Evolutionary conservation across 2,797 vertebrate species (phyloP).

Genomic region (Peromyscus aztecus): DNA sequence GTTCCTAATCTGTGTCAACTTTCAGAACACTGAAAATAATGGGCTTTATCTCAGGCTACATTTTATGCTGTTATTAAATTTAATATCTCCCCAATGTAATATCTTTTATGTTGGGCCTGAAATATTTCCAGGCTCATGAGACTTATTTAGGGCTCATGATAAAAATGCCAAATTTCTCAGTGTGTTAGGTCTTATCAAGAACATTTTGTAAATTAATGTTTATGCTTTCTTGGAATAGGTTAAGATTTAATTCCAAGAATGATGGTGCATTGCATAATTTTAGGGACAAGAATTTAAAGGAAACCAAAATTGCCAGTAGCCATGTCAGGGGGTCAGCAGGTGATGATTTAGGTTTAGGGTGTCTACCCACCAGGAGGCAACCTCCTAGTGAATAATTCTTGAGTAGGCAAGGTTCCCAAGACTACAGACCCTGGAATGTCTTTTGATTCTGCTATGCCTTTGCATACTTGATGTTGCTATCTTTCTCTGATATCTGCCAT

Average conservation of each 20-base stretch:
- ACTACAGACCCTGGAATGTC: no score
- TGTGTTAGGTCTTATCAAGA: background rate
- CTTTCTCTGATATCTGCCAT: no score
- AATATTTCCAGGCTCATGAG: background rate
- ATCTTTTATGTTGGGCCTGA: background rate
- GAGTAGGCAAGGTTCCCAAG: no score
- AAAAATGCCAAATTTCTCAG: slow-evolving; percentile 38
- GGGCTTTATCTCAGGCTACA: slow-evolving; percentile 6
- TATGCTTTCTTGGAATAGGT: background rate
- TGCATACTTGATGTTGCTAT: no score
- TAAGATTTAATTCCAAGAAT: background rate
- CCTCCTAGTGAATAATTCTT: no score
- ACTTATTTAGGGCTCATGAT: background rate
- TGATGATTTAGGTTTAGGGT: no score
- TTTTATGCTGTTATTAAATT: slow-evolving; percentile 44
- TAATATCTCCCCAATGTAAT: background rate
- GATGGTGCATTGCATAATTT: background rate
- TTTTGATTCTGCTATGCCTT: no score
- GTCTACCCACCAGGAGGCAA: no score
- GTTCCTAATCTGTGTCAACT: slow-evolving; percentile 1
- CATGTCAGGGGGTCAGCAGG: no score
- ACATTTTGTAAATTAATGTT: slow-evolving; percentile 42
- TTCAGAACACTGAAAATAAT: slow-evolving; percentile 35
- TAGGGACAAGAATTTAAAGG: background rate
- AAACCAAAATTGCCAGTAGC: background rate